Evolutionary conservation across 2,888 invertebrate genomes (phyloP).

Genomic region (Druceiella hillmani): DNA sequence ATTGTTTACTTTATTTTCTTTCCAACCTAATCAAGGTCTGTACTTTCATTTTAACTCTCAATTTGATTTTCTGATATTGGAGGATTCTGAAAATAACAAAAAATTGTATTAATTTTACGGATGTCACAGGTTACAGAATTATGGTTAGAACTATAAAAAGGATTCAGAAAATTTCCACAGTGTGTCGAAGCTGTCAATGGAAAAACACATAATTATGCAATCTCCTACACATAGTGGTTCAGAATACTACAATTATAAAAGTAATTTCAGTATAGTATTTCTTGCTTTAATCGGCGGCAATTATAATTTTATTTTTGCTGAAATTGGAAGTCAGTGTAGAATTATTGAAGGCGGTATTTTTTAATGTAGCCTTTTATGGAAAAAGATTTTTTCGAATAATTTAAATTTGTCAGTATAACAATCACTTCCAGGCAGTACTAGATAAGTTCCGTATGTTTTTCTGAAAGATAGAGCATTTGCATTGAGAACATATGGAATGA

Average conservation of each 20-base stretch:
- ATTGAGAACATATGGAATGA: too few species aligned
- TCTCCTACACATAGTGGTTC: constrained; percentile 26
- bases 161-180: constrained; percentile 16
- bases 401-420: too few species aligned
- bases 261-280: constrained; percentile 27
- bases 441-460: too few species aligned
- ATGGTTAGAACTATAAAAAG: constrained; percentile 16
- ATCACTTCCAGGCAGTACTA: too few species aligned
- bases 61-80: constrained; percentile 12
- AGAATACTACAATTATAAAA: constrained; percentile 28
- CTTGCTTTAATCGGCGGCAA: constrained; percentile 27
- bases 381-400: constrained; percentile 19
- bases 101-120: constrained; percentile 14
- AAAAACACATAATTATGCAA: constrained; percentile 26
- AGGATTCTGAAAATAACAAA: constrained; percentile 11
- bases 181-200: constrained; percentile 28
- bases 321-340: constrained; percentile 28
- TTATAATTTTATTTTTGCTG: constrained; percentile 28
- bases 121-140: constrained; percentile 6
- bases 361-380: constrained; percentile 19
- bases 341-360: constrained; percentile 24
- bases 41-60: constrained; percentile 14
- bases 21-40: constrained; percentile 15
- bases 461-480: too few species aligned
- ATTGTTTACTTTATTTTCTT: constrained; percentile 20